These are phyloP conservation scores for Chanos chanos DNA, from an alignment of 2,797 vertebrate genomes.

Conservation along the genomic window DNA sequence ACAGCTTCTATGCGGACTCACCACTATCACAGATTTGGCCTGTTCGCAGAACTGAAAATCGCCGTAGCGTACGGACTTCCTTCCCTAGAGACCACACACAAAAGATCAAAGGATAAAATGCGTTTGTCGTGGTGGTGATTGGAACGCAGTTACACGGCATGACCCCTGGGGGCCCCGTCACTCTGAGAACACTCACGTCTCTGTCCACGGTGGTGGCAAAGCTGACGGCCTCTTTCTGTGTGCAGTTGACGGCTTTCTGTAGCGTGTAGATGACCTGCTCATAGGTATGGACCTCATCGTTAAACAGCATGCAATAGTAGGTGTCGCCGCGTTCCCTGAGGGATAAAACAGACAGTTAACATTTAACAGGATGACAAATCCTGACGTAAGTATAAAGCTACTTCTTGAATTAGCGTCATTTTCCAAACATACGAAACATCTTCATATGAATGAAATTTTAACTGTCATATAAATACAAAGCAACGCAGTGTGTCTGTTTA, in stretches of 20 bases:
- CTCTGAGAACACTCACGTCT: constrained; percentile 84
- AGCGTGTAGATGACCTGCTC: constrained; percentile 98
- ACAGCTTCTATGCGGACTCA: constrained; percentile 72
- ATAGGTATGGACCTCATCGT: constrained; percentile 97
- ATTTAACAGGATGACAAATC: neutral
- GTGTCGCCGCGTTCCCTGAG: constrained; percentile 82
- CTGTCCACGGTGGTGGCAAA: constrained; percentile 95
- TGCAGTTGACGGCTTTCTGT: constrained; percentile 95
- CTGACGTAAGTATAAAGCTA: no score
- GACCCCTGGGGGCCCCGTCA: no score
- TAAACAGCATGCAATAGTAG: constrained; percentile 97
- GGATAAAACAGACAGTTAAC: neutral
- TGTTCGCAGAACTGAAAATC: constrained; percentile 93
- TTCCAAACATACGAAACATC: no score
- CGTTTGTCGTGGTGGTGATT: no score
- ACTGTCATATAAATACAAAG: no score
- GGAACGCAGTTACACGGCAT: no score
- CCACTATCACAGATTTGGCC: constrained; percentile 94
- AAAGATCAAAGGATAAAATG: neutral
- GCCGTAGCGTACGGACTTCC: constrained; percentile 90
- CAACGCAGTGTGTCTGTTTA: no score
- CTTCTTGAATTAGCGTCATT: no score
- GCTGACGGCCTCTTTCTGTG: constrained; percentile 91
- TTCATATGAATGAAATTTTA: no score
- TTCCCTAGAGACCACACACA: constrained; percentile 71